Percentiles rank a stretch among this genome's conserved stretches.
These are phyloP conservation scores for Epicampocera succincta DNA, from an alignment of 2,888 invertebrate species.

Conservation along the genomic window DNA sequence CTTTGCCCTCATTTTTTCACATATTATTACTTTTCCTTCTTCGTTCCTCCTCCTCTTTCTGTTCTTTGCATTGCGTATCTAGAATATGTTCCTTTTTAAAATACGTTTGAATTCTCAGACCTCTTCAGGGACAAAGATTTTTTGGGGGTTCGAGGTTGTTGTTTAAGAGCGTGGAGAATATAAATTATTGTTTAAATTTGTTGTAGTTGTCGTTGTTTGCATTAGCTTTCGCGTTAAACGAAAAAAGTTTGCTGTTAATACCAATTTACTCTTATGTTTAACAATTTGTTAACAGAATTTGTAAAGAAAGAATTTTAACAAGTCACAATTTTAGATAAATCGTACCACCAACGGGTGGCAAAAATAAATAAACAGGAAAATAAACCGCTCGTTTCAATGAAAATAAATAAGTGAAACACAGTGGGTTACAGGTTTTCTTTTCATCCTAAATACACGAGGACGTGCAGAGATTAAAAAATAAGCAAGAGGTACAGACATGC, in stretches of 20 bases:
- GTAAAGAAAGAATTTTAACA: slow-evolving; percentile 1
- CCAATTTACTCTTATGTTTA: slow-evolving; percentile 61
- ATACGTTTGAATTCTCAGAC: background rate
- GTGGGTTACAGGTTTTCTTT: no score
- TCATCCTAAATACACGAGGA: no score
- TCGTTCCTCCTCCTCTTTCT: background rate
- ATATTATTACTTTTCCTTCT: no score
- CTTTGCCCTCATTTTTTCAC: no score
- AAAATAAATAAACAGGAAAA: slow-evolving; percentile 1
- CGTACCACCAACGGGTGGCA: slow-evolving; percentile 10
- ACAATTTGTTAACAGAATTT: slow-evolving; percentile 52
- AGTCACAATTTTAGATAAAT: slow-evolving; percentile 11
- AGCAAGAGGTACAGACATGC: no score
- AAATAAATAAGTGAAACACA: background rate
- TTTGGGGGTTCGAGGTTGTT: slow-evolving; percentile 47
- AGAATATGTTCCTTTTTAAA: background rate
- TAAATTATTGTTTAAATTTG: slow-evolving; percentile 55
- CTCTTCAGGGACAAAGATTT: background rate
- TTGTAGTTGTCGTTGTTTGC: slow-evolving; percentile 6
- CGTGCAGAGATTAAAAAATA: no score
- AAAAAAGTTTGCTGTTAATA: slow-evolving; percentile 11
- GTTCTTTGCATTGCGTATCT: background rate
- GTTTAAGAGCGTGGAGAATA: slow-evolving; percentile 56
- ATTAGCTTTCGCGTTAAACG: slow-evolving; percentile 28
- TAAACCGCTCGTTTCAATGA: background rate